A percentile compares a stretch with the other conserved stretches of the same genome.
Evolutionary conservation across 2,113 vertebrate species (phyloP).

Genomic region (Manacus vitellinus): DNA sequence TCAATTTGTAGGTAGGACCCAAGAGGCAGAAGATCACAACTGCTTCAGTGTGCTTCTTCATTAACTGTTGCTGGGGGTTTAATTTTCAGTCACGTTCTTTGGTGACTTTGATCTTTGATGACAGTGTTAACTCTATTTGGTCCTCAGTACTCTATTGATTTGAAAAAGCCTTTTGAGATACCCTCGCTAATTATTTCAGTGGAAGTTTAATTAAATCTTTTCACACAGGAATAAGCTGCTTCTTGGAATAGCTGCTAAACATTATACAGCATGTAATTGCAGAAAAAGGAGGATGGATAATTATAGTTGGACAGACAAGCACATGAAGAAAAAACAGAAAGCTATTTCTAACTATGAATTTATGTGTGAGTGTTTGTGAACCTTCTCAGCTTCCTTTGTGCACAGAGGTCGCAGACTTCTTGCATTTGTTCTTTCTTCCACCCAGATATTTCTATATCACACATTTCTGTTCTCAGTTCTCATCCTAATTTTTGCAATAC

Average conservation of each 20-base stretch:
- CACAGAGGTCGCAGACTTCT: neutral
- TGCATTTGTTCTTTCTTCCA: neutral
- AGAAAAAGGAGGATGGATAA: slow-evolving; percentile 22
- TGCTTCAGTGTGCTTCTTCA: slow-evolving; percentile 58
- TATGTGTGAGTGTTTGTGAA: neutral
- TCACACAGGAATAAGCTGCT: slow-evolving; percentile 75
- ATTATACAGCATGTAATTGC: slow-evolving; percentile 28
- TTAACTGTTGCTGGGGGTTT: slow-evolving; percentile 65
- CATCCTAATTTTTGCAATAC: neutral
- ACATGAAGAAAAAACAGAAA: slow-evolving; percentile 11
- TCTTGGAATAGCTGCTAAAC: slow-evolving; percentile 62
- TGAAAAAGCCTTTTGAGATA: slow-evolving; percentile 76
- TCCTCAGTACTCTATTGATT: slow-evolving; percentile 70
- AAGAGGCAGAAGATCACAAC: slow-evolving; percentile 70
- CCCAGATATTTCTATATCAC: neutral
- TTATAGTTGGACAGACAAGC: slow-evolving; percentile 17
- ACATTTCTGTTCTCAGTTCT: neutral
- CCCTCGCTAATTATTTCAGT: slow-evolving; percentile 81
- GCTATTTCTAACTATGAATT: neutral
- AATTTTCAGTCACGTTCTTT: slow-evolving; percentile 69
- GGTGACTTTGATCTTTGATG: slow-evolving; percentile 80
- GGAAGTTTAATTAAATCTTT: slow-evolving; percentile 82
- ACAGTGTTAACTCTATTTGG: slow-evolving; percentile 82
- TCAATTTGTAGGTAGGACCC: slow-evolving; percentile 77
- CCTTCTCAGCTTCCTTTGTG: neutral